Evolutionary conservation across 2,888 invertebrate genomes (phyloP).

Genomic region (Julus scanicus): DNA sequence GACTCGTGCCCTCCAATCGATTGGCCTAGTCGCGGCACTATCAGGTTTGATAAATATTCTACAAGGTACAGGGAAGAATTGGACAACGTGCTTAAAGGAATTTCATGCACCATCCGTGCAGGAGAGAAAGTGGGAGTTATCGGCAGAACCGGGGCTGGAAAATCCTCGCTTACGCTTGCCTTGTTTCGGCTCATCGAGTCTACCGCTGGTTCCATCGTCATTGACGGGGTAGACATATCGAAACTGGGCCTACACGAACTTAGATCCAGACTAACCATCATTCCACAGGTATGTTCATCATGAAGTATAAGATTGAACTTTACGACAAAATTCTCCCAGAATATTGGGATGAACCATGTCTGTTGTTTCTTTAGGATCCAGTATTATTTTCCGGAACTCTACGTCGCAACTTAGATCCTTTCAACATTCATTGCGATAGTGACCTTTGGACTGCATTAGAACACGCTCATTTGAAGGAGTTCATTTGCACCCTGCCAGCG

Average conservation of each 20-base stretch:
- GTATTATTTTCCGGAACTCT: constrained; percentile 92
- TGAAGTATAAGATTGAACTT: too few relatives aligned
- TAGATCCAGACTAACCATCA: constrained; percentile 65
- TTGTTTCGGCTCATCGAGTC: constrained; percentile 91
- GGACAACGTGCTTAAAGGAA: constrained; percentile 76
- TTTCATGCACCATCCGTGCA: constrained; percentile 80
- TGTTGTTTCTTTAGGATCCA: constrained; percentile 76
- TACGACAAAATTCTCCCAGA: too few relatives aligned
- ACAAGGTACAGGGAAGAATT: constrained; percentile 63
- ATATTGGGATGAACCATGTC: background rate
- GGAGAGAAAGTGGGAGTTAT: constrained; percentile 75
- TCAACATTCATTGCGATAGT: constrained; percentile 79
- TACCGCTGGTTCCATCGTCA: constrained; percentile 80
- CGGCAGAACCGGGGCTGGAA: constrained; percentile 70
- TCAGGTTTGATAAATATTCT: constrained; percentile 62
- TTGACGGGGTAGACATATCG: constrained; percentile 85
- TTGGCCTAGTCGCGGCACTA: constrained; percentile 64
- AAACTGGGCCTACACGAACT: constrained; percentile 73
- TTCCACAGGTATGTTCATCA: constrained; percentile 64
- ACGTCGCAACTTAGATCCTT: constrained; percentile 93
- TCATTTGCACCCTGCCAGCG: constrained; percentile 80
- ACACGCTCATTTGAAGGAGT: constrained; percentile 87
- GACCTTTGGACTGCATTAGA: constrained; percentile 89
- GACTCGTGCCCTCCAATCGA: constrained; percentile 58
- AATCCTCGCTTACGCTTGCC: constrained; percentile 87